Evolutionary conservation across 2,797 vertebrate species (phyloP).

Genomic region (Girardinus metallicus): DNA sequence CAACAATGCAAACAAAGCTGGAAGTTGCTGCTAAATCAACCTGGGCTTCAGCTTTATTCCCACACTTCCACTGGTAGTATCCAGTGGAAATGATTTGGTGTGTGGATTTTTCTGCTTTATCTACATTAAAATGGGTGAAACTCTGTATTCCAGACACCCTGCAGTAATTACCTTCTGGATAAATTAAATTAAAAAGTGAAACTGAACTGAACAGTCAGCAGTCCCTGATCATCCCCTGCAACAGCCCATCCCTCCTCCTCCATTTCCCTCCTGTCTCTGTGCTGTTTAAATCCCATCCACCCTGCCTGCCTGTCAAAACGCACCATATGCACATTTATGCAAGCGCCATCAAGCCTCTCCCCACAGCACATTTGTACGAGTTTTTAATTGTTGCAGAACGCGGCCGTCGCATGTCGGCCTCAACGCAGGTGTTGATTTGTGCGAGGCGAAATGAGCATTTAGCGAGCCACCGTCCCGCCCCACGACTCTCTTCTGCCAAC

Average conservation of each 20-base stretch:
- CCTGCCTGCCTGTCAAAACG: constrained; percentile 42
- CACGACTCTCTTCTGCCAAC: constrained; percentile 71
- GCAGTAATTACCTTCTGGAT: background rate
- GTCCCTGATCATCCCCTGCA: constrained; percentile 1
- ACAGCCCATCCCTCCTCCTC: background rate
- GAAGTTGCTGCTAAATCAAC: background rate
- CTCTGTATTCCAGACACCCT: background rate
- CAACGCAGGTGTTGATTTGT: constrained; percentile 62
- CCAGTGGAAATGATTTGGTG: background rate
- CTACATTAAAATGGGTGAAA: background rate
- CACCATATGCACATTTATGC: constrained; percentile 58
- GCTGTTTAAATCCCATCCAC: constrained; percentile 34
- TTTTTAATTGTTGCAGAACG: constrained; percentile 67
- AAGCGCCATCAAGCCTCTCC: constrained; percentile 27
- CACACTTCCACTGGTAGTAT: background rate
- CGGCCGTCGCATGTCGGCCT: constrained; percentile 48
- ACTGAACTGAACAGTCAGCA: constrained; percentile 3
- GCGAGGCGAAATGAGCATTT: constrained; percentile 69
- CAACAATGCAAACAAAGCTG: background rate
- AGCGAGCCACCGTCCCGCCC: constrained; percentile 61
- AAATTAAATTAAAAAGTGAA: constrained; percentile 1
- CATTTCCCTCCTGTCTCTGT: constrained; percentile 13
- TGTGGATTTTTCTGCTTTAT: background rate
- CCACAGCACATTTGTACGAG: constrained; percentile 62
- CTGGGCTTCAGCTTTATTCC: background rate